These are phyloP conservation scores for Poeciliopsis infans DNA, from an alignment of 2,797 vertebrate species.

Conservation along the genomic window DNA sequence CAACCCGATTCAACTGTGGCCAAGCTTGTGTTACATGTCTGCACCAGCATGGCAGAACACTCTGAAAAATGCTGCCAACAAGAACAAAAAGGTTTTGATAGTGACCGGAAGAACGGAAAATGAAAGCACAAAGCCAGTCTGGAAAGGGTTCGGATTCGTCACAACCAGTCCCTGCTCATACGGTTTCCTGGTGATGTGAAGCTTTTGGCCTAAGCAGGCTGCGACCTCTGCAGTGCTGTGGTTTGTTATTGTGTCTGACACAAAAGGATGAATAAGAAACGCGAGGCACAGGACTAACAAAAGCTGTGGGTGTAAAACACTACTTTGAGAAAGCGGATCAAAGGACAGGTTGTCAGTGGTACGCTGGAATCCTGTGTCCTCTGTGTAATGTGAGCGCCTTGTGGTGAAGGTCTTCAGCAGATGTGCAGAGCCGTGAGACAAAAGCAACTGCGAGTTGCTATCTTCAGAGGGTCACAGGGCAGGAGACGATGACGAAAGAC, in stretches of 20 bases:
- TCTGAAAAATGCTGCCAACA: constrained; percentile 21
- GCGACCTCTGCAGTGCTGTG: constrained; percentile 24
- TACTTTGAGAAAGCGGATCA: constrained; percentile 44
- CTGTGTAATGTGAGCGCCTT: constrained; percentile 56
- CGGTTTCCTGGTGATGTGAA: constrained; percentile 36
- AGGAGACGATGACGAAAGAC: constrained; percentile 56
- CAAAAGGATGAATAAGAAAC: constrained; percentile 5
- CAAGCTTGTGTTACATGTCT: constrained; percentile 8
- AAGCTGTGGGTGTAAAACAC: constrained; percentile 30
- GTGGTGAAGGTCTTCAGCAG: constrained; percentile 44
- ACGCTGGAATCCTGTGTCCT: constrained; percentile 37
- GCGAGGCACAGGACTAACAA: constrained; percentile 11
- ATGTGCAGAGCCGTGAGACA: constrained; percentile 18
- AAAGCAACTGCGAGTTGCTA: constrained; percentile 40
- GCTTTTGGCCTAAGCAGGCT: constrained; percentile 12
- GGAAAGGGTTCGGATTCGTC: constrained; percentile 34
- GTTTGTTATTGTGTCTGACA: constrained; percentile 35
- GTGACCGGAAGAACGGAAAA: constrained; percentile 21
- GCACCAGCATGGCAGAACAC: neutral
- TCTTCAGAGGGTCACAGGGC: constrained; percentile 61
- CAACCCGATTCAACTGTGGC: neutral
- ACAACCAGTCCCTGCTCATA: constrained; percentile 36
- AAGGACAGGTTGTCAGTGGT: constrained; percentile 33
- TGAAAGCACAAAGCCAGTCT: constrained; percentile 25
- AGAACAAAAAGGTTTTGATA: constrained; percentile 36